Percentiles rank a stretch among this genome's conserved stretches.
Evolutionary conservation across 1,140 invertebrate genomes (phyloP).

Genomic region (Drosophila bocqueti): DNA sequence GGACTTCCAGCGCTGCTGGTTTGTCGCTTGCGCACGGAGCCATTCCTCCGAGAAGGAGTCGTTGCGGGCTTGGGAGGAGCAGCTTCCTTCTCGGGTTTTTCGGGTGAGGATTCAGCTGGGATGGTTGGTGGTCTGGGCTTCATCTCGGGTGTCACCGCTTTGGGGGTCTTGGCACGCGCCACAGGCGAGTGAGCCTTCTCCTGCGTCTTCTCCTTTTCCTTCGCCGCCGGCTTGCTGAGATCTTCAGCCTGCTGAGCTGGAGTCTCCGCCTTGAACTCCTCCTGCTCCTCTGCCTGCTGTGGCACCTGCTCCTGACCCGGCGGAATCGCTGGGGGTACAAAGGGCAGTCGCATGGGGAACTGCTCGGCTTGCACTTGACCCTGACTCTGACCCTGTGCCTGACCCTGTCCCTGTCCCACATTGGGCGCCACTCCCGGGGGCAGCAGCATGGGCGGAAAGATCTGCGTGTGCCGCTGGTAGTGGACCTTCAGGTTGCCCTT

Average conservation of each 20-base stretch:
- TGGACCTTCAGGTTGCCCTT: constrained; percentile 99
- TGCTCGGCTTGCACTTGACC: constrained; percentile 20
- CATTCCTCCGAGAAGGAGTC: constrained; percentile 51
- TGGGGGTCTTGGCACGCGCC: constrained; percentile 31
- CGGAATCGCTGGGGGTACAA: constrained; percentile 42
- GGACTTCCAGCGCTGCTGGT: constrained; percentile 51
- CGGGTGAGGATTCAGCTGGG: background rate
- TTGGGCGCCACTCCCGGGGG: constrained; percentile 86
- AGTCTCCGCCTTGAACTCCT: constrained; percentile 17
- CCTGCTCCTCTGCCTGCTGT: constrained; percentile 2
- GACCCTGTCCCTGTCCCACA: background rate
- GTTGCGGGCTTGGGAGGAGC: constrained; percentile 23
- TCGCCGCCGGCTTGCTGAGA: constrained; percentile 54
- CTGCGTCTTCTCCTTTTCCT: constrained; percentile 27
- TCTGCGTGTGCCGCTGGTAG: constrained; percentile 97
- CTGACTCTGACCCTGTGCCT: constrained; percentile 11
- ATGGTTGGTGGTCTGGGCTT: background rate
- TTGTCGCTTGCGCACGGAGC: constrained; percentile 65
- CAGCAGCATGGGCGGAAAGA: constrained; percentile 89
- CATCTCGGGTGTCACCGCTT: constrained; percentile 20
- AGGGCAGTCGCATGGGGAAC: constrained; percentile 65
- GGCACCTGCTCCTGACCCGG: constrained; percentile 15
- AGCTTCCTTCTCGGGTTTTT: constrained; percentile 48
- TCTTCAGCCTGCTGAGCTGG: constrained; percentile 59
- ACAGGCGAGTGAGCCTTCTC: constrained; percentile 47